These are phyloP conservation scores for Myripristis jacobus DNA, from an alignment of 2,797 vertebrate genomes.

Conservation along the genomic window DNA sequence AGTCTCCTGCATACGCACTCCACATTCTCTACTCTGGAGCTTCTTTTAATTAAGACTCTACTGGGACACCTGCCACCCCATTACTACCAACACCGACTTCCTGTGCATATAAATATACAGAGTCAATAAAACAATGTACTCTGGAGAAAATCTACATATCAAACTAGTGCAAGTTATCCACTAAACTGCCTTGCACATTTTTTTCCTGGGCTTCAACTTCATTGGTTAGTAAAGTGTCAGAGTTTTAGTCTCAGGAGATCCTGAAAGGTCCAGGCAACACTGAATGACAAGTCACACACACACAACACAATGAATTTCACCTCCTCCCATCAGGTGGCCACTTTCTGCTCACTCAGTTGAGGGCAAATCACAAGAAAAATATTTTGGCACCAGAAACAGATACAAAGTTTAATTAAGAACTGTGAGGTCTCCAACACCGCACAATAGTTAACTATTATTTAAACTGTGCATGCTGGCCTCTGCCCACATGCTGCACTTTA, in stretches of 20 bases:
- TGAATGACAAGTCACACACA: slow-evolving; percentile 21
- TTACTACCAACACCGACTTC: no score
- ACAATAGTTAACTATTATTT: not conserved
- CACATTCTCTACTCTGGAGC: no score
- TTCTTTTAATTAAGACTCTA: no score
- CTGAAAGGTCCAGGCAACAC: slow-evolving; percentile 28
- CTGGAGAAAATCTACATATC: no score
- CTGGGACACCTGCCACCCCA: no score
- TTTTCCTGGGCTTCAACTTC: no score
- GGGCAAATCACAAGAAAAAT: not conserved
- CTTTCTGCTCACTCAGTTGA: not conserved
- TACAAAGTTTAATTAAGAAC: no score
- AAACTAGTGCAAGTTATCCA: no score
- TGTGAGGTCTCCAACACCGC: not conserved
- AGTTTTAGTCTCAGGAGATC: not conserved
- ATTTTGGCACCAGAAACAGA: not conserved
- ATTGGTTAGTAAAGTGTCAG: not conserved
- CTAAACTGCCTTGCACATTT: no score
- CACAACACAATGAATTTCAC: not conserved
- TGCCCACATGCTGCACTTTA: slow-evolving; percentile 12
- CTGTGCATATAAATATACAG: no score
- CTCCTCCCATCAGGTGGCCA: not conserved
- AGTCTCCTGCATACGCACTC: no score
- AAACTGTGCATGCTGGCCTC: not conserved
- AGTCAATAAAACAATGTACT: no score